A percentile compares a stretch with the other conserved stretches of the same genome.
These are phyloP conservation scores for Plusia festucae DNA, from an alignment of 2,888 invertebrate species.

Conservation along the genomic window DNA sequence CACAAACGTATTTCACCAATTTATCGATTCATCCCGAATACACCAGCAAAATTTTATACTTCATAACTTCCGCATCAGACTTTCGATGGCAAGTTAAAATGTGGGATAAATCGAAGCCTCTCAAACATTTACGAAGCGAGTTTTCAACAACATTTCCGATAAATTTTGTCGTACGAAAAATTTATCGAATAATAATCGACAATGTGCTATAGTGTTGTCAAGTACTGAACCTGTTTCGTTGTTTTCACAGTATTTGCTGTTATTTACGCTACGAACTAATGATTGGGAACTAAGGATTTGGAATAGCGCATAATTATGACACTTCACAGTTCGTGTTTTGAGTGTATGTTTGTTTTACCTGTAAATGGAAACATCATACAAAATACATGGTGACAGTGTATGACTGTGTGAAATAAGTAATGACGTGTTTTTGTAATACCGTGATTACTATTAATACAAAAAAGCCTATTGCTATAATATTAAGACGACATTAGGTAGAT, in stretches of 20 bases:
- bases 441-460: too few relatives aligned
- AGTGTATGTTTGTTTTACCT: background rate
- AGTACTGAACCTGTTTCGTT: slow-evolving; percentile 8
- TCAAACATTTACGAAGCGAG: slow-evolving; percentile 26
- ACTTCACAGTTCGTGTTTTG: too few relatives aligned
- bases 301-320: too few relatives aligned
- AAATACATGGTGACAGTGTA: too few relatives aligned
- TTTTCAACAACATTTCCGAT: slow-evolving; percentile 38
- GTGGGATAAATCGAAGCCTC: slow-evolving; percentile 31
- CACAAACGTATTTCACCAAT: background rate
- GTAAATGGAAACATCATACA: too few relatives aligned
- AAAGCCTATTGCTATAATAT: too few relatives aligned
- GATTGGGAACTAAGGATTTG: too few relatives aligned
- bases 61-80: slow-evolving; percentile 47
- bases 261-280: slow-evolving; percentile 1
- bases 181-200: slow-evolving; percentile 40
- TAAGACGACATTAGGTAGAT: too few relatives aligned
- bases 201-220: background rate
- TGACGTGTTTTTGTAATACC: too few relatives aligned
- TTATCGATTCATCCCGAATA: slow-evolving; percentile 48
- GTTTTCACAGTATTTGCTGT: background rate
- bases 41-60: slow-evolving; percentile 48
- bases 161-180: slow-evolving; percentile 30
- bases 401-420: too few relatives aligned
- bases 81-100: slow-evolving; percentile 44